Percentiles rank a stretch among this genome's conserved stretches.
phyloP scores from a whole-genome alignment of 1,140 invertebrate genomes.

The Drosophila nannoptera region DNA sequence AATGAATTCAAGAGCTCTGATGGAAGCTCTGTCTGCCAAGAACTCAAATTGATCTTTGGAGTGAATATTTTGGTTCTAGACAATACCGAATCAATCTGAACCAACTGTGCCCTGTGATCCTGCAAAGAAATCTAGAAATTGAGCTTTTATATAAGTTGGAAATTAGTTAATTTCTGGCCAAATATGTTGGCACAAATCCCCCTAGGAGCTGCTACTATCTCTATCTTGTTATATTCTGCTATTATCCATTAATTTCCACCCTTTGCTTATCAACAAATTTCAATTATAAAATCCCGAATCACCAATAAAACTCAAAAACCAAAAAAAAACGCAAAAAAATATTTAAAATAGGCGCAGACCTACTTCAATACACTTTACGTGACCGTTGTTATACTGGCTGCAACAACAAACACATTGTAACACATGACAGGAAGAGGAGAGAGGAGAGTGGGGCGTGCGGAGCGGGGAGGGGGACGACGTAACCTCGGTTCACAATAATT shows the following conservation, averaged over 20 bases:
- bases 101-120: too few relatives aligned
- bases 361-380: slow-evolving; percentile 45
- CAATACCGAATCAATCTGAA: too few relatives aligned
- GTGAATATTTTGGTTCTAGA: too few relatives aligned
- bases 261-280: slow-evolving; percentile 27
- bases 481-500: slow-evolving; percentile 57
- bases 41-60: too few relatives aligned
- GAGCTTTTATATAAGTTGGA: too few relatives aligned
- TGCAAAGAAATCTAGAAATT: too few relatives aligned
- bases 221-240: too few relatives aligned
- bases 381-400: slow-evolving; percentile 7
- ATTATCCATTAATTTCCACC: not conserved
- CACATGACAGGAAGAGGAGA: slow-evolving; percentile 10
- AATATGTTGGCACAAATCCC: too few relatives aligned
- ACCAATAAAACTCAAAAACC: slow-evolving; percentile 15
- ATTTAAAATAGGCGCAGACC: slow-evolving; percentile 24
- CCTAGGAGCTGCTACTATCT: too few relatives aligned
- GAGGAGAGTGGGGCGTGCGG: not conserved
- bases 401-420: slow-evolving; percentile 7
- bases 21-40: too few relatives aligned
- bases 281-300: slow-evolving; percentile 39
- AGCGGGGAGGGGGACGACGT: not conserved
- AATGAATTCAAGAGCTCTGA: too few relatives aligned
- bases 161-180: too few relatives aligned
- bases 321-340: slow-evolving; percentile 31